Evolutionary conservation across 2,888 invertebrate species (phyloP), one percentile per base, ranked within the genome.

Genomic region (Tetragonisca angustula): DNA sequence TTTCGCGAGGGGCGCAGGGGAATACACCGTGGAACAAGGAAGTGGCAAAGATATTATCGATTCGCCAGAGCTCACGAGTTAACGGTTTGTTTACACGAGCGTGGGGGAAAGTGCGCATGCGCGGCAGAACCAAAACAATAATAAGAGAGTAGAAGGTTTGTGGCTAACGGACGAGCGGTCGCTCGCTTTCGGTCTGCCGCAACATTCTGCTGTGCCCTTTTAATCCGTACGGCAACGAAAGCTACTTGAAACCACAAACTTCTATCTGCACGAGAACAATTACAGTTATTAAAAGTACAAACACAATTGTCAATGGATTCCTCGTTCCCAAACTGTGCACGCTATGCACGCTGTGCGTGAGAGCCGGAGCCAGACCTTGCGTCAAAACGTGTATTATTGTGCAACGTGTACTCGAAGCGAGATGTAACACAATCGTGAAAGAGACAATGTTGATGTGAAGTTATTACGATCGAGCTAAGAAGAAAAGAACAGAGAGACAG

Each of bases 31-130:
- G 84, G 87, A 88, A 90, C 79, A 86, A 87, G 86, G 89, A 87
- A 90, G 87, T 77, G 84, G 86, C 70, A 76, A 71, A 83, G 83
- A 92, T 92, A 92, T 91, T 93, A 93, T 94, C 92, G 94, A 94
- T 94, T 93, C 88, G 91, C 91, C 91, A 90, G 92, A 91, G 90
- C 91, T 91, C 85, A 80, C 89, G 91, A 93, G 93, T 94, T 94
- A 94, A 94, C 94, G 94, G 94, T 94, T 94, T 94, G 94, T 94
- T 94, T 94, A 94, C 93, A 93, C 91, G 92, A 91, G 90, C 85
- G 86, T 86, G 85, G 89, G 87, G 84, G 86, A 81, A 87, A 79
- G 83, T 84, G 93, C 94, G 94, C 94, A 94, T 94, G 94, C 94
- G 94, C 91, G 67, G 76, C 86, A 71, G 84, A 85, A 90, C 92